These are phyloP conservation scores for Heliconius congener DNA, from an alignment of 1,140 invertebrate species.

Conservation along the genomic window DNA sequence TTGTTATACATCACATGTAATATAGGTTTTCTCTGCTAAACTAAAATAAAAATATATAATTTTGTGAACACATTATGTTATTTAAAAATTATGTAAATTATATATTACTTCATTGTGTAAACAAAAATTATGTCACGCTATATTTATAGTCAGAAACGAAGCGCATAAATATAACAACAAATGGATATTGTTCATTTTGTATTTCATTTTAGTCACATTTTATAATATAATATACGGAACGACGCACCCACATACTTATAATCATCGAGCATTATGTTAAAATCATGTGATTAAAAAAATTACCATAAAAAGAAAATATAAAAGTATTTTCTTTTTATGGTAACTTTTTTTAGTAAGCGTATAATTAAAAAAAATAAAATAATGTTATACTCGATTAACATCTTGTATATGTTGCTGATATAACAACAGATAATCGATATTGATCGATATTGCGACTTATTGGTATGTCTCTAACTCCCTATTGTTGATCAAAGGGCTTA, in stretches of 20 bases:
- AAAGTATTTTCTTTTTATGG: no score
- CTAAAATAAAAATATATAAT: background rate
- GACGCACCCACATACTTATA: no score
- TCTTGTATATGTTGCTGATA: background rate
- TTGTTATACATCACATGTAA: no score
- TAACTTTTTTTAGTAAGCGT: no score
- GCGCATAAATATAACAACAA: background rate
- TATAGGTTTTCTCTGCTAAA: background rate
- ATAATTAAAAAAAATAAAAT: no score
- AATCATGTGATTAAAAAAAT: no score
- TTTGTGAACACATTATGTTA: background rate
- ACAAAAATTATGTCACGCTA: background rate
- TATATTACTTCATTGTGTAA: background rate
- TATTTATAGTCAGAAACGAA: background rate
- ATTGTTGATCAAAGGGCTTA: slow-evolving; percentile 44
- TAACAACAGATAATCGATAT: background rate
- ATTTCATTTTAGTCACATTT: no score
- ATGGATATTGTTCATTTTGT: no score
- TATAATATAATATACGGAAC: no score
- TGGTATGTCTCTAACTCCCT: background rate
- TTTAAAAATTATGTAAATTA: background rate
- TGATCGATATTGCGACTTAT: slow-evolving; percentile 51
- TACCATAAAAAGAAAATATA: no score
- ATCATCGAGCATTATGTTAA: no score
- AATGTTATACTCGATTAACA: no score